Evolutionary conservation across 2,888 invertebrate genomes (phyloP).

Genomic region (Platycheirus albimanus): DNA sequence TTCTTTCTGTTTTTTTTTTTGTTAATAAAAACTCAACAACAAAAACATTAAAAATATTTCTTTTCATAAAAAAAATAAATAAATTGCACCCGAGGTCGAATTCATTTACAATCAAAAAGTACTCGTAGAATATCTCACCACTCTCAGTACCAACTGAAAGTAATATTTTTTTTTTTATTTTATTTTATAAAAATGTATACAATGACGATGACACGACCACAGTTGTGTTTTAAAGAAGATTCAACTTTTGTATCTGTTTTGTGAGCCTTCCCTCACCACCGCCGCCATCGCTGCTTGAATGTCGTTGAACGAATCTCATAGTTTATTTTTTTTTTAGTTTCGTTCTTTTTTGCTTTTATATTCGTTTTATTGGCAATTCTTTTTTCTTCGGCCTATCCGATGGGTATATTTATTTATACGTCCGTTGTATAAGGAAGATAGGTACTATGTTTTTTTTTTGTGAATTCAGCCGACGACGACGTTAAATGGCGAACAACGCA

Average conservation of each 20-base stretch:
- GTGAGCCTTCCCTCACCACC: conserved; percentile 39
- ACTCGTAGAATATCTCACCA: conserved; percentile 35
- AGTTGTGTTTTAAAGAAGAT: conserved; percentile 13
- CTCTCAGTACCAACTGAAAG: too few species aligned
- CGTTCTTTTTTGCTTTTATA: conserved; percentile 12
- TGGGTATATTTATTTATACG: neutral
- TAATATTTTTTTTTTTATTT: conserved; percentile 14
- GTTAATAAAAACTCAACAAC: neutral
- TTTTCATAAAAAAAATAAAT: conserved; percentile 52
- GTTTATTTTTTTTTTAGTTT: conserved; percentile 27
- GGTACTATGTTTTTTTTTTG: conserved; percentile 13
- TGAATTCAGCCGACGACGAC: conserved; percentile 33
- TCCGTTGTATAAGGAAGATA: conserved; percentile 18
- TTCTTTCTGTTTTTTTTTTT: too few species aligned
- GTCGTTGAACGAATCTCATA: conserved; percentile 30
- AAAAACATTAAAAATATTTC: conserved; percentile 27
- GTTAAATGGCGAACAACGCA: conserved; percentile 45
- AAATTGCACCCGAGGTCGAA: conserved; percentile 73
- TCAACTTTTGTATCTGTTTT: conserved; percentile 30
- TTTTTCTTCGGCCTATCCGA: conserved; percentile 38
- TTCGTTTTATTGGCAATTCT: conserved; percentile 57
- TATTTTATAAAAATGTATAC: conserved; percentile 34
- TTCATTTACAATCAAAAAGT: conserved; percentile 70
- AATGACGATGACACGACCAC: conserved; percentile 32
- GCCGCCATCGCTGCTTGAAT: too few species aligned